Base-by-base conservation (phyloP, 2,113 vertebrate species). In the Trichomycterus rosablanca region DNA sequence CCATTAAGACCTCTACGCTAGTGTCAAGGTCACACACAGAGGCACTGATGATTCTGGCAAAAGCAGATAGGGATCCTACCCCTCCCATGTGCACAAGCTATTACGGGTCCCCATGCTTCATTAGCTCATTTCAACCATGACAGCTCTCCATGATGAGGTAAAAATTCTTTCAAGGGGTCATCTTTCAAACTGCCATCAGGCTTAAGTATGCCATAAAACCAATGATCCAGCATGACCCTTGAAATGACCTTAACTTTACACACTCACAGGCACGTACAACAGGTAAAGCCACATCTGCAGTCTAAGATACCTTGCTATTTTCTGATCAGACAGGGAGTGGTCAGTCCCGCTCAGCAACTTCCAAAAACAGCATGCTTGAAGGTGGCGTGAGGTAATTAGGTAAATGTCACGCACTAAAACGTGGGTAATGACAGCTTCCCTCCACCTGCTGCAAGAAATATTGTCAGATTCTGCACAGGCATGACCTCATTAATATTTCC, bases 401-500 rank as follows among this genome's bases (percentile, higher is more conserved):
- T 60, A 80, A 78, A 80, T 74, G 78, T 82, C 78, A 81, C 65
- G 45, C 72, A 71, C 60, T 53, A 62, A 44, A 66, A 70, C 15
- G 51, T 43, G 45, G 59, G 37, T 74, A 67, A 80, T 62, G 73
- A 74, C 66, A 70, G 75, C 49, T 74, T 3, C 39, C 52, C 48
- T 63, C 64, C 76, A 63, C 76, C 75, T 48, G 63, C 68, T 45
- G 72, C 2, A 59, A 76, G 65, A 78, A 74, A 77, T 74, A 79
- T 72, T 74, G 73, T 76, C 80, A 77, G 74, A 75, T 71, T 19
- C 73, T 75, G 63, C 57, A 69, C 75, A 40, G 55, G 54, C n/a
- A 58, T 68, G 75, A 80, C 81, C 81, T 84, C 81, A 81, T 86
- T 85, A 79, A 81, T 77, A 78, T 66, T 57, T 77, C 68, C 70